Percentiles rank a stretch among this genome's conserved stretches.
Conservation (phyloP, 2,113 vertebrate species). For the Amphiprion percula region DNA sequence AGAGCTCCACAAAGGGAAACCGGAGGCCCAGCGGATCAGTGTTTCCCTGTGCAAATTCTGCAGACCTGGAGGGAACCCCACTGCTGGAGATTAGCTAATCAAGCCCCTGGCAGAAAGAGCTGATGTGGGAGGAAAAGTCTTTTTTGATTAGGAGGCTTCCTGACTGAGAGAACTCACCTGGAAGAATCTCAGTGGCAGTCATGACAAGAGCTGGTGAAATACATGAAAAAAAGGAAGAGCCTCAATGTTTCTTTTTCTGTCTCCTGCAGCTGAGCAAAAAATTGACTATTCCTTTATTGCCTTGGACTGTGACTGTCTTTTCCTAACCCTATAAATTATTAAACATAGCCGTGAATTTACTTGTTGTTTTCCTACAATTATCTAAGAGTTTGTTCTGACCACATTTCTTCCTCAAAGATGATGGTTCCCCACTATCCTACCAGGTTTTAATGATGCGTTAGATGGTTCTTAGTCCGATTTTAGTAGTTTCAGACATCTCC, state of each 20-base stretch:
- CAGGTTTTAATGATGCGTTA: too few species aligned
- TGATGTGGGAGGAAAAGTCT: constrained; percentile 1
- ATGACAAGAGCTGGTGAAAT: constrained; percentile 3
- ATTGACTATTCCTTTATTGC: not conserved
- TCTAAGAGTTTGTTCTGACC: too few species aligned
- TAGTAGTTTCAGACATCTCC: too few species aligned
- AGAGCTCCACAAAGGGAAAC: constrained; percentile 26
- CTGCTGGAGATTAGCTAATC: constrained; percentile 56
- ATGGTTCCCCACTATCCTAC: too few species aligned
- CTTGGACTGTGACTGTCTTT: not conserved
- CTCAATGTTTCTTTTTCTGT: not conserved
- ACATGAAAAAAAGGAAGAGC: not conserved
- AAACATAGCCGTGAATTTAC: too few species aligned
- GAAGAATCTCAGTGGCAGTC: constrained; percentile 31
- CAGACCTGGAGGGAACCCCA: constrained; percentile 38
- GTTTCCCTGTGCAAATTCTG: constrained; percentile 32
- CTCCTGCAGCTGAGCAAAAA: not conserved
- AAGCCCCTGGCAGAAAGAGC: constrained; percentile 39
- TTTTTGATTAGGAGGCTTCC: constrained; percentile 39
- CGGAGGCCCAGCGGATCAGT: constrained; percentile 21
- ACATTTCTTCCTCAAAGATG: too few species aligned
- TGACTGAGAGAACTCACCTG: constrained; percentile 46
- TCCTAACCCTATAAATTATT: not conserved
- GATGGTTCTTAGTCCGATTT: too few species aligned
- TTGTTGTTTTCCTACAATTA: too few species aligned